Evolutionary conservation across 2,888 invertebrate genomes (phyloP).

Genomic region (Agonopterix heracliana): DNA sequence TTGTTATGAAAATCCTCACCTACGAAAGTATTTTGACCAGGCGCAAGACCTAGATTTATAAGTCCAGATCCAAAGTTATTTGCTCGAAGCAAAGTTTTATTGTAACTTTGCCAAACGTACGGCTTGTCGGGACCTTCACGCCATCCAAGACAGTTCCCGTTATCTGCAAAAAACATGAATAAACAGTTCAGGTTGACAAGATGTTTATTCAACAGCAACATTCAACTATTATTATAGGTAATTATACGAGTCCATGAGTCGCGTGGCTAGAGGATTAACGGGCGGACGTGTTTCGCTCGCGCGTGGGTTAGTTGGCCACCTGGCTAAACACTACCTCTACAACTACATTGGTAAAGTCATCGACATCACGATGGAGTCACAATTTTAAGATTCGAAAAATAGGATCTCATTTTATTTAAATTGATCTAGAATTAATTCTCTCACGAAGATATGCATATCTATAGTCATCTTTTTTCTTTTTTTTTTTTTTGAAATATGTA

Average conservation of each 20-base stretch:
- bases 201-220: slow-evolving; percentile 38
- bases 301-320: no score
- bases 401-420: slow-evolving; percentile 40
- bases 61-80: slow-evolving; percentile 95
- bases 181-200: slow-evolving; percentile 10
- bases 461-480: no score
- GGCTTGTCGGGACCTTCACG: slow-evolving; percentile 89
- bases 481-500: no score
- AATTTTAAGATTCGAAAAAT: slow-evolving; percentile 9
- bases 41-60: slow-evolving; percentile 84
- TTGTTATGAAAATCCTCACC: slow-evolving; percentile 67
- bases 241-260: slow-evolving; percentile 18
- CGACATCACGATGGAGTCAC: no score
- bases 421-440: slow-evolving; percentile 31
- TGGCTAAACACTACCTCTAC: no score
- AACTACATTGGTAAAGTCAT: slow-evolving; percentile 10
- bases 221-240: slow-evolving; percentile 17
- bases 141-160: slow-evolving; percentile 95
- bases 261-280: slow-evolving; percentile 32
- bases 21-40: slow-evolving; percentile 86
- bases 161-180: slow-evolving; percentile 75
- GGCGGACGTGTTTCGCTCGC: no score
- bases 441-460: no score
- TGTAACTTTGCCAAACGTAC: slow-evolving; percentile 94
- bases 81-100: slow-evolving; percentile 92